Evolutionary conservation across 2,888 invertebrate species (phyloP).

Genomic region (Drosophila aldrichi): DNA sequence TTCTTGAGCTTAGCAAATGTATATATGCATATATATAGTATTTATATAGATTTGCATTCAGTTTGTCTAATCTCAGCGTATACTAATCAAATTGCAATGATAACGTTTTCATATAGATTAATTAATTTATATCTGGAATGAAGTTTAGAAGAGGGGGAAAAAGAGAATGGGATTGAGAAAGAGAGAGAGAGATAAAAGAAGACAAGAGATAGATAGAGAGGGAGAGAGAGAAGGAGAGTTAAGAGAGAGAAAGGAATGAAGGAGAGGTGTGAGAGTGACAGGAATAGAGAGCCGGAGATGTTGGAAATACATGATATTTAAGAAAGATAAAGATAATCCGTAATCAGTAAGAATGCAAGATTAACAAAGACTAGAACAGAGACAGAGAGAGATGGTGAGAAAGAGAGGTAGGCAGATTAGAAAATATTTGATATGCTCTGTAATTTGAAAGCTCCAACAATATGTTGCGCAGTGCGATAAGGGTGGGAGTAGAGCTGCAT

Average conservation of each 20-base stretch:
- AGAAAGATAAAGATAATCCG: no score
- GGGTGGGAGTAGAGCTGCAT: background rate
- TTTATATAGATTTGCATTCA: background rate
- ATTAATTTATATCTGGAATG: background rate
- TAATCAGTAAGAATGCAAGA: background rate
- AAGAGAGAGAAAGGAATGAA: background rate
- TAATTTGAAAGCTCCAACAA: background rate
- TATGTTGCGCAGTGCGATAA: background rate
- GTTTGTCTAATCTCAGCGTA: background rate
- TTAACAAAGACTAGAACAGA: no score
- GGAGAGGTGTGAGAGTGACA: background rate
- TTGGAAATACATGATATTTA: background rate
- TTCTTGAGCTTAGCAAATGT: background rate
- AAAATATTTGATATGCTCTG: background rate
- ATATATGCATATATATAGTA: background rate
- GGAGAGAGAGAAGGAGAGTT: background rate
- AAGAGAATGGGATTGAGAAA: background rate
- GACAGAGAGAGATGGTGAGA: background rate
- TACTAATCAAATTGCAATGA: background rate
- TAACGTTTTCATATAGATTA: background rate
- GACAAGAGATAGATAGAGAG: background rate
- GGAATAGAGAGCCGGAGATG: no score
- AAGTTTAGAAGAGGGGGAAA: background rate
- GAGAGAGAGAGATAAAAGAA: background rate
- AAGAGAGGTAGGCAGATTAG: no score